Base-by-base conservation (phyloP, 2,113 vertebrate species). In the Cromileptes altivelis region DNA sequence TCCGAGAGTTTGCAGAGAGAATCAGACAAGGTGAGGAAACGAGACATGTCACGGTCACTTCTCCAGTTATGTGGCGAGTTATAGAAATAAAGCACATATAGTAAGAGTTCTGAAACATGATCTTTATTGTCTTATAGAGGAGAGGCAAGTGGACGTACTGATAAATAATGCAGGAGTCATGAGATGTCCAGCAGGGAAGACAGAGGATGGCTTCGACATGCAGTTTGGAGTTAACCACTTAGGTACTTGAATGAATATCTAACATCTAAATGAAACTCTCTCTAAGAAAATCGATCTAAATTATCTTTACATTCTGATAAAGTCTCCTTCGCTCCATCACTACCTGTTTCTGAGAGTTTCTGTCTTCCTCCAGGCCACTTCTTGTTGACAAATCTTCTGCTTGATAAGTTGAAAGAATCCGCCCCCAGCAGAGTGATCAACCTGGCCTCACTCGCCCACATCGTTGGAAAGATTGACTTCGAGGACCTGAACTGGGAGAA, bases 91-190 rank as follows among this genome's bases (percentile, higher is more conserved):
- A 82, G 5, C 42, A 27, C 45, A 56, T 15, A 37, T 0, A 3
- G 8, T n/a, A 11, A 50, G 12, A 21, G 3, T 47, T 58, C 45
- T 61, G 6, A 3, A 65, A 55, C 25, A 2, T 73, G 4, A 57
- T 64, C 7, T 53, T 45, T 56, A 27, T 79, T 74, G 14, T 47
- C 3, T 78, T 92, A 14, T 45, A 97, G 97, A 96, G 76, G 96
- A 97, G 82, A 85, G 95, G 55, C 89, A 69, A 0, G 93, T 97
- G 78, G 95, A 97, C 37, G 2, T 97, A 13, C 93, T 97, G 61
- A 92, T 97, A 80, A 97, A 97, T 87, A 97, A 97, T 0, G 97
- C 97, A 0, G 97, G 95, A 0, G 94, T 97, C 70, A 97, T 97
- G 97, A 94, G 96, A 60, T 97, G 97, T 89, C 97, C 97, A 0